Conservation (phyloP, 2,113 vertebrate genomes). For the Heterochromis multidens region DNA sequence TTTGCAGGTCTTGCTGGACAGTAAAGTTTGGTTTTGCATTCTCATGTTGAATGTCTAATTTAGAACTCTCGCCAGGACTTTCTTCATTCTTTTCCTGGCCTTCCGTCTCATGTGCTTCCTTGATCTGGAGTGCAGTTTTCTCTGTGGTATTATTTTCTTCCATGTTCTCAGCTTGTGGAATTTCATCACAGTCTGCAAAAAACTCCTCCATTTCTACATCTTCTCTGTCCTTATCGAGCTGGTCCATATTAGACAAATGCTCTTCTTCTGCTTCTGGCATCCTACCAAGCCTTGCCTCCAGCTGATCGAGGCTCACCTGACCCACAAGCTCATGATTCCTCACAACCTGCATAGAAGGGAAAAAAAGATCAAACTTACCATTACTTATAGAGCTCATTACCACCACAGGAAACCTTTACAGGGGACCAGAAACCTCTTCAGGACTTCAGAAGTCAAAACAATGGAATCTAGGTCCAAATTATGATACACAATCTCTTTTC, state of each 20-base stretch:
- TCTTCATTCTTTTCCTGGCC: not conserved
- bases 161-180: not conserved
- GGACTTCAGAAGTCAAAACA: too few relatives aligned
- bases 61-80: not conserved
- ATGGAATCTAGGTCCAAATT: not conserved
- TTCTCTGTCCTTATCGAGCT: not conserved
- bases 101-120: not conserved
- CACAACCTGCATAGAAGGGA: slow-evolving; percentile 34
- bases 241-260: not conserved
- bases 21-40: not conserved
- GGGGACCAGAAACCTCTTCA: too few relatives aligned
- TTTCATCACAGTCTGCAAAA: not conserved
- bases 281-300: not conserved
- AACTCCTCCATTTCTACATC: not conserved
- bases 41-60: not conserved
- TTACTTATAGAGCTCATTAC: not conserved
- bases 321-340: slow-evolving; percentile 69
- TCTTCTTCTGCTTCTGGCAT: not conserved
- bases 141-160: not conserved
- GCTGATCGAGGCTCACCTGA: slow-evolving; percentile 52
- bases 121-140: not conserved
- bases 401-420: not conserved
- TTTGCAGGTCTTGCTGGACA: not conserved
- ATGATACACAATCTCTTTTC: not conserved
- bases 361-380: not conserved